phyloP scores from a whole-genome alignment of 2,888 invertebrate species.

The Drosophila gaucha region DNA sequence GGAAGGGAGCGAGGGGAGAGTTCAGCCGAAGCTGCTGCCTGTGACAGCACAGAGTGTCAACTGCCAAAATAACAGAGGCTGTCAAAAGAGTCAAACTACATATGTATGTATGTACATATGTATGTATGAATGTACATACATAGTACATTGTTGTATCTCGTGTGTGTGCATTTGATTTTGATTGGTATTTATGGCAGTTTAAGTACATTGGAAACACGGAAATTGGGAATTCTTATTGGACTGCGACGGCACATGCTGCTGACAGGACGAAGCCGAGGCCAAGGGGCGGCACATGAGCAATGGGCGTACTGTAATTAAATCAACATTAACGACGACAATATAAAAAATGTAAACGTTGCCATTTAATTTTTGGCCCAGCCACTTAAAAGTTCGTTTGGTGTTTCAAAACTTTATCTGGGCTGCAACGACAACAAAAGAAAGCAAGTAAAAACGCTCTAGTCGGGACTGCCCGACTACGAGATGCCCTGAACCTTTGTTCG shows the following conservation, averaged over 20 bases:
- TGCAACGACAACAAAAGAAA: slow-evolving; percentile 2
- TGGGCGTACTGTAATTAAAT: slow-evolving; percentile 29
- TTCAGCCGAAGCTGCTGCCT: slow-evolving; percentile 25
- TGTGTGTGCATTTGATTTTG: slow-evolving; percentile 82
- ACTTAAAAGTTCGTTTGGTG: slow-evolving; percentile 56
- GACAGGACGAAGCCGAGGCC: slow-evolving; percentile 37
- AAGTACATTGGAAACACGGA: slow-evolving; percentile 50
- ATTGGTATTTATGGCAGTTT: slow-evolving; percentile 84
- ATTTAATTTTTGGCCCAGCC: slow-evolving; percentile 49
- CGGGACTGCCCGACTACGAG: no score
- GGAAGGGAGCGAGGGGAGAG: neutral
- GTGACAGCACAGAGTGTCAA: slow-evolving; percentile 38
- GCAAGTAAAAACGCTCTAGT: no score
- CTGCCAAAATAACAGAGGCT: slow-evolving; percentile 20
- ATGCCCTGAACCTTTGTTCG: no score
- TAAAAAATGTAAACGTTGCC: slow-evolving; percentile 32
- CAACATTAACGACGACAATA: slow-evolving; percentile 17
- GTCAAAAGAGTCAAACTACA: neutral
- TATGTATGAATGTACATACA: neutral
- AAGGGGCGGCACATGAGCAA: slow-evolving; percentile 7
- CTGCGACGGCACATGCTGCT: slow-evolving; percentile 35
- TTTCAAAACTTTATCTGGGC: slow-evolving; percentile 33
- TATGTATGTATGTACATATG: neutral
- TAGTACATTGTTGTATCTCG: neutral
- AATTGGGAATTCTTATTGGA: slow-evolving; percentile 35